These are phyloP conservation scores for Leptodactylus fuscus DNA, from an alignment of 2,113 vertebrate species.

Conservation along the genomic window DNA sequence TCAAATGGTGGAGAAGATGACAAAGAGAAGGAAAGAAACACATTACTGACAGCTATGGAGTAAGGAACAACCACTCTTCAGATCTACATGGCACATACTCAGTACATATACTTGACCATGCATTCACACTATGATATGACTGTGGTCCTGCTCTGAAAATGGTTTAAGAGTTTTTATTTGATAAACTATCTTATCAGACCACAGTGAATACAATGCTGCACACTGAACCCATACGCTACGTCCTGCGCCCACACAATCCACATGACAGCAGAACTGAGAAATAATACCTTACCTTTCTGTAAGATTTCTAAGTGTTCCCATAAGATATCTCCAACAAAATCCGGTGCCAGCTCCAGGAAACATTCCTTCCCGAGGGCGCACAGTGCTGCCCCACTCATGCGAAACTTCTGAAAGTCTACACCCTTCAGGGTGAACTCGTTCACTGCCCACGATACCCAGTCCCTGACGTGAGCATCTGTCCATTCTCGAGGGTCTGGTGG, in stretches of 20 bases:
- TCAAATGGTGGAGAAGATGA: conserved; percentile 67
- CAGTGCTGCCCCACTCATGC: conserved; percentile 90
- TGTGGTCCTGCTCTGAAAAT: neutral
- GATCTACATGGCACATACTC: neutral
- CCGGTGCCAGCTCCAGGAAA: conserved; percentile 94
- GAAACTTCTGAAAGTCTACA: conserved; percentile 95
- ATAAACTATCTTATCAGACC: too few relatives aligned
- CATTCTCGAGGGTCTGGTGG: conserved; percentile 90
- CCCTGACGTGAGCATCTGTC: conserved; percentile 91
- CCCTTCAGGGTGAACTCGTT: conserved; percentile 98
- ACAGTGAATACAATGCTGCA: neutral
- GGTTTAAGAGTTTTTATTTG: neutral
- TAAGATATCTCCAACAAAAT: conserved; percentile 98
- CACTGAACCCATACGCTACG: neutral
- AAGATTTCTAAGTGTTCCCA: conserved; percentile 99
- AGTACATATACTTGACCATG: neutral
- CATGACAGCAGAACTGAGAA: too few relatives aligned
- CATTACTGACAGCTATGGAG: neutral
- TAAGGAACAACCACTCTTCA: neutral
- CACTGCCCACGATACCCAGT: conserved; percentile 97
- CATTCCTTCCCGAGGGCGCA: conserved; percentile 96
- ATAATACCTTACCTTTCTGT: conserved; percentile 87
- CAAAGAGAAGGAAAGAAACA: conserved; percentile 58
- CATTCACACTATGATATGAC: neutral
- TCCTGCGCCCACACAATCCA: too few relatives aligned